Percentiles rank a stretch among this genome's conserved stretches.
These are phyloP conservation scores for Podocnemis expansa DNA, from an alignment of 2,113 vertebrate genomes.

Conservation along the genomic window DNA sequence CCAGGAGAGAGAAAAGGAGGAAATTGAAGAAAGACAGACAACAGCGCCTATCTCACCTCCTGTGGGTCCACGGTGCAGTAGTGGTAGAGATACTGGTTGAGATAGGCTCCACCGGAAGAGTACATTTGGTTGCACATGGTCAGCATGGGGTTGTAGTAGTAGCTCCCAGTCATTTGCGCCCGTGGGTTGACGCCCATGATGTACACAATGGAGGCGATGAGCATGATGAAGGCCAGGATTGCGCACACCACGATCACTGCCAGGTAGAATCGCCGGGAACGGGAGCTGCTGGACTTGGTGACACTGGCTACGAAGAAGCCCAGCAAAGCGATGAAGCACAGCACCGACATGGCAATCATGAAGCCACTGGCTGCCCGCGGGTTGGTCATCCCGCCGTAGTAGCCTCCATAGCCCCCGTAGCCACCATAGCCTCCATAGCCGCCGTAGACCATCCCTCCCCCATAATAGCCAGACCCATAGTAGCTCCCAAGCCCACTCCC, in stretches of 20 bases:
- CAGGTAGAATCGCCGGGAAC: constrained; percentile 84
- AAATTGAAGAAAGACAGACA: no score
- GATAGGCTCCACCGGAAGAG: constrained; percentile 52
- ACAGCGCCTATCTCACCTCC: constrained; percentile 75
- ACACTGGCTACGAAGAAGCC: constrained; percentile 82
- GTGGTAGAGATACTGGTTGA: constrained; percentile 87
- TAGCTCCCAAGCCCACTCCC: constrained; percentile 49
- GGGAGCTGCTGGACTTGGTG: constrained; percentile 75
- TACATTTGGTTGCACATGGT: constrained; percentile 82
- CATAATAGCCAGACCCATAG: constrained; percentile 27
- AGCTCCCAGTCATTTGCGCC: constrained; percentile 83
- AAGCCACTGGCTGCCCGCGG: constrained; percentile 85
- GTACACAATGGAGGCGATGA: constrained; percentile 88
- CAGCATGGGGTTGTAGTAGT: constrained; percentile 85
- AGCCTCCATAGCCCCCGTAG: constrained; percentile 39
- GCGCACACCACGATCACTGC: constrained; percentile 78
- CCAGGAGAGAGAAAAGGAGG: not conserved
- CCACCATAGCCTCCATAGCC: constrained; percentile 68
- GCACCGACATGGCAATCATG: constrained; percentile 86
- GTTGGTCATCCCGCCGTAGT: constrained; percentile 80
- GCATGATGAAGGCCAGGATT: constrained; percentile 83
- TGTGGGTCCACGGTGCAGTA: constrained; percentile 91
- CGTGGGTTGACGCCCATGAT: constrained; percentile 89
- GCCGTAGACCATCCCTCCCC: constrained; percentile 30
- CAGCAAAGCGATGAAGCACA: constrained; percentile 83